Evolutionary conservation across 2,797 vertebrate species (phyloP).

Genomic region (Pipistrellus pygmaeus): DNA sequence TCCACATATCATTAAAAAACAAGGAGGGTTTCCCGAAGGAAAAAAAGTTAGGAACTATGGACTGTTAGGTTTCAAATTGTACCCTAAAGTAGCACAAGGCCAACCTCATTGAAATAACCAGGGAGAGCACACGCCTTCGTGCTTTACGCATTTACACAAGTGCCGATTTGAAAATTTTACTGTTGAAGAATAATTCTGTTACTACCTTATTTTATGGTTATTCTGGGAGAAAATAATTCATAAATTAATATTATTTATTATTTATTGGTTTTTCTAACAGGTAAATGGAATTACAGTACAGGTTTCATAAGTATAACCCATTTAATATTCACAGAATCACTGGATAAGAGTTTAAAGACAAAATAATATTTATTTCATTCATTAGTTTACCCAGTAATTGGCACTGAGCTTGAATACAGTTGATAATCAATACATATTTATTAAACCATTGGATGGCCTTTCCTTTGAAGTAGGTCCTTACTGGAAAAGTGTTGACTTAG

Average conservation of each 20-base stretch:
- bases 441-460: background rate
- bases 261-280: constrained; percentile 34
- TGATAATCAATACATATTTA: background rate
- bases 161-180: background rate
- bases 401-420: background rate
- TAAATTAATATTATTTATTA: background rate
- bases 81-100: background rate
- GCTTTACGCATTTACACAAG: background rate
- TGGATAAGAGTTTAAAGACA: background rate
- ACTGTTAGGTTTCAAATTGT: background rate
- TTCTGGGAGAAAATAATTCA: background rate
- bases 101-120: background rate
- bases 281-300: background rate
- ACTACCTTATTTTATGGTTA: background rate
- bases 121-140: background rate
- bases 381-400: background rate
- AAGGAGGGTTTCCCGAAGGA: background rate
- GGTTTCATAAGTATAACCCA: background rate
- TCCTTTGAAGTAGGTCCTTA: constrained; percentile 8
- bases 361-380: background rate
- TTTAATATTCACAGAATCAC: constrained; percentile 33
- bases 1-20: constrained; percentile 19
- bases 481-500: background rate
- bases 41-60: background rate
- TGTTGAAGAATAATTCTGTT: constrained; percentile 8